Evolutionary conservation across 1,140 invertebrate species (phyloP), one percentile per base, ranked within the genome.

Genomic region (Drosophila ercepeae): DNA sequence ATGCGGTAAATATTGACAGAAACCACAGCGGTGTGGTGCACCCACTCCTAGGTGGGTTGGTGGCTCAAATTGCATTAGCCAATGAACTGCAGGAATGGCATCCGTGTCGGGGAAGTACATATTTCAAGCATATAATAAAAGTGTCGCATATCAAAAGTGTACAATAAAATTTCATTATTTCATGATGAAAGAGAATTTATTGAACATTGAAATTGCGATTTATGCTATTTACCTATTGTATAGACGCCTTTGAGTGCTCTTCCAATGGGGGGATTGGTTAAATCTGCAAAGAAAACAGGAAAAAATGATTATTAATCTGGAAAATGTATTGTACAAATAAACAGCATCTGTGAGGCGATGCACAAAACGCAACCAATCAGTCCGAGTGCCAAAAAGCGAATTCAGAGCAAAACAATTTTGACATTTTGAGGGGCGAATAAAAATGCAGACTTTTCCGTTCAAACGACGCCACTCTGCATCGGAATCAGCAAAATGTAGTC

Each of bases 1-100:
- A 63, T 84, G 58, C 78, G 81, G 88, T 73, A 81, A 84, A 81
- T 86, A 69, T 69, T 86, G 72, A 81, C 55, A 39, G 60, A 34
- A 27, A 48, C 68, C 58, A 54, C 27, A 49, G 18, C 16, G 34
- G 51, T 34, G 59, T 65, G 60, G 60, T 16, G 60, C 19, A 25
- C n/a, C n/a, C n/a, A n/a, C n/a, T n/a, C n/a, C n/a, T n/a, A n/a
- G n/a, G 46, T 19, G 16, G 16, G 60, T 39, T 57, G 51, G 44
- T 42, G 58, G 69, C 58, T 78, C 75, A 78, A 73, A 78, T 78
- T 73, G 78, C 74, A 78, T 78, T 78, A 70, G 70, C 53, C 54
- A 39, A 58, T n/a, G n/a, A n/a, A n/a, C n/a, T n/a, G n/a, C n/a
- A 65, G 50, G 70, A 74, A 74, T 21, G 71, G 41, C 49, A 70